These are phyloP conservation scores for Phaethon lepturus DNA, from an alignment of 2,113 vertebrate species.

Conservation along the genomic window DNA sequence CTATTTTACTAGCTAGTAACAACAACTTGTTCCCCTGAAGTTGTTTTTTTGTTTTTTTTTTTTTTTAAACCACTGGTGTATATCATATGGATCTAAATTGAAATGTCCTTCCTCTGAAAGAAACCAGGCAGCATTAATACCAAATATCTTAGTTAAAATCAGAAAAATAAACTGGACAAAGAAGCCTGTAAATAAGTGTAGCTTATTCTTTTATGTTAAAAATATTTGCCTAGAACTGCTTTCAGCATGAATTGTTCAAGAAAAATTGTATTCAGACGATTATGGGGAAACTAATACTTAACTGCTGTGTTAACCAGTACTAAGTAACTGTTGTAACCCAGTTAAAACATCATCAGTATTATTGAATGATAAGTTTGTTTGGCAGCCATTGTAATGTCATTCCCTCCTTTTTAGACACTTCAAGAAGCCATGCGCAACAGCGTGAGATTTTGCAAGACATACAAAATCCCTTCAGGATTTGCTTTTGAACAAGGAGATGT, in stretches of 20 bases:
- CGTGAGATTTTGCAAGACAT: conserved; percentile 60
- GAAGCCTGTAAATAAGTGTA: background rate
- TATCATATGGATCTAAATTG: background rate
- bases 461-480: conserved; percentile 45
- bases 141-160: background rate
- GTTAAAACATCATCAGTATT: background rate
- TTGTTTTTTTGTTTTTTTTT: background rate
- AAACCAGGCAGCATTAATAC: background rate
- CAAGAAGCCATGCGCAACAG: conserved; percentile 67
- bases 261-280: background rate
- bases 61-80: background rate
- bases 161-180: background rate
- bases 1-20: background rate
- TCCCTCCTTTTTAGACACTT: conserved; percentile 78
- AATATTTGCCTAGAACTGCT: background rate
- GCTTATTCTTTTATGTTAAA: background rate
- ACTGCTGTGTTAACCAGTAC: background rate
- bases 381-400: conserved; percentile 2
- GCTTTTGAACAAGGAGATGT: background rate
- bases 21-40: background rate
- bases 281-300: background rate
- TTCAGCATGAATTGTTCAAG: background rate
- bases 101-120: background rate
- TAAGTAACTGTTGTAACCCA: background rate
- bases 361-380: background rate